Conservation (phyloP, 1,140 invertebrate genomes). For the Drosophila bocqueti region DNA sequence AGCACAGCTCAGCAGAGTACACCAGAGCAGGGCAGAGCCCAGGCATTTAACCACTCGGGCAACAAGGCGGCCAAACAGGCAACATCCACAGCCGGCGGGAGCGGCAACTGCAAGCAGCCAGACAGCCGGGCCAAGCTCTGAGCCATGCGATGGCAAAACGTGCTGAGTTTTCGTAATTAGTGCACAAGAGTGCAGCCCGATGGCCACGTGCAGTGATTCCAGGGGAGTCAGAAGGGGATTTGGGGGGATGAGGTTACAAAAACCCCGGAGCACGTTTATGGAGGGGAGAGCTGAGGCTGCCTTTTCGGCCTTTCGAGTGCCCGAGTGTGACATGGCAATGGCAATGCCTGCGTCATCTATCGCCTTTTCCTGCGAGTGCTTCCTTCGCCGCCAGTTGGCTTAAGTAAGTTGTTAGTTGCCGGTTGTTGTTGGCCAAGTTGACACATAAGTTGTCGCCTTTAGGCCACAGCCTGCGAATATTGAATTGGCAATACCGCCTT, state of each 20-base stretch:
- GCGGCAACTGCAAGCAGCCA: conserved; percentile 19
- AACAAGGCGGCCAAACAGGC: conserved; percentile 46
- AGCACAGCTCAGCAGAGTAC: conserved; percentile 50
- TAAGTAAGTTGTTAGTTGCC: conserved; percentile 75
- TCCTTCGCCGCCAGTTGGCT: conserved; percentile 48
- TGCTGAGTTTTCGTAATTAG: conserved; percentile 83
- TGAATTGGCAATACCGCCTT: conserved; percentile 18
- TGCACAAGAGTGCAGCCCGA: conserved; percentile 72
- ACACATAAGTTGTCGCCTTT: conserved; percentile 79
- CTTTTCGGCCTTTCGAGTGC: conserved; percentile 74
- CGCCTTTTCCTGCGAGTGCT: conserved; percentile 28
- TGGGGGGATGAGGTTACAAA: conserved; percentile 21
- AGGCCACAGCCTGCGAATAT: conserved; percentile 43
- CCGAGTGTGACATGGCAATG: conserved; percentile 69
- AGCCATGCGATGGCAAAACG: conserved; percentile 70
- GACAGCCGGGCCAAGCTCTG: conserved; percentile 29
- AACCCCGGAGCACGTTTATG: conserved; percentile 60
- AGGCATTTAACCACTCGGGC: conserved; percentile 77
- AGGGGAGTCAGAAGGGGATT: background rate
- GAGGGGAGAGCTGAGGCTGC: conserved; percentile 26
- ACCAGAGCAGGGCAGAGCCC: conserved; percentile 48
- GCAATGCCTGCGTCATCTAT: conserved; percentile 44
- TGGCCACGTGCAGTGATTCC: conserved; percentile 66
- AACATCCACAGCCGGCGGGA: conserved; percentile 35
- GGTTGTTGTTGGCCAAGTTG: conserved; percentile 32